Conservation (phyloP, 1,140 invertebrate genomes). For the Diorhabda carinulata region DNA sequence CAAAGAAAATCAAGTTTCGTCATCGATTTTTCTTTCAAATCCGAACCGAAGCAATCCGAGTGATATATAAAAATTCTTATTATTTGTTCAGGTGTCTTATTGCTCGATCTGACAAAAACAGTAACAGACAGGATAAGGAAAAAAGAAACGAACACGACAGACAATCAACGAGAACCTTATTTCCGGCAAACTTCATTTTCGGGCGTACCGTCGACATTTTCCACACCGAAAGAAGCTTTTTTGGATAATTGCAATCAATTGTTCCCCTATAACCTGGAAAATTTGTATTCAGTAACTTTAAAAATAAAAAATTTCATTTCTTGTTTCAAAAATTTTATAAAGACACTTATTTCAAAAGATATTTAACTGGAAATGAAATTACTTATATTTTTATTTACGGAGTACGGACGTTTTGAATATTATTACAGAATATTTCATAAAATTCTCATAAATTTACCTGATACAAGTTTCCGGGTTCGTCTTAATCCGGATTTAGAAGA, state of each 20-base stretch:
- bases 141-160: slow-evolving; percentile 12
- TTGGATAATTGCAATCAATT: slow-evolving; percentile 15
- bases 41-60: slow-evolving; percentile 5
- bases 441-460: too few species aligned
- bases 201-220: slow-evolving; percentile 10
- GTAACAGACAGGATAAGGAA: slow-evolving; percentile 15
- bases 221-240: background rate
- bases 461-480: too few species aligned
- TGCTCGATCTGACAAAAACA: slow-evolving; percentile 16
- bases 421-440: too few species aligned
- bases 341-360: too few species aligned
- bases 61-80: slow-evolving; percentile 12
- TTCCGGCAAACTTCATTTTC: slow-evolving; percentile 13
- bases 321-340: background rate
- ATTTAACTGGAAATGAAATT: too few species aligned
- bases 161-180: slow-evolving; percentile 14
- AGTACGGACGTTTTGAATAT: too few species aligned
- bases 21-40: slow-evolving; percentile 12
- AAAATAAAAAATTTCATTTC: background rate
- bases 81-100: slow-evolving; percentile 18
- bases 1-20: slow-evolving; percentile 1
- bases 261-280: slow-evolving; percentile 7
- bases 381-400: too few species aligned
- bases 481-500: too few species aligned
- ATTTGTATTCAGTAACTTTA: background rate